Percentiles rank a stretch among this genome's conserved stretches.
These are phyloP conservation scores for Indri indri DNA, from an alignment of 2,113 vertebrate genomes.

Conservation along the genomic window DNA sequence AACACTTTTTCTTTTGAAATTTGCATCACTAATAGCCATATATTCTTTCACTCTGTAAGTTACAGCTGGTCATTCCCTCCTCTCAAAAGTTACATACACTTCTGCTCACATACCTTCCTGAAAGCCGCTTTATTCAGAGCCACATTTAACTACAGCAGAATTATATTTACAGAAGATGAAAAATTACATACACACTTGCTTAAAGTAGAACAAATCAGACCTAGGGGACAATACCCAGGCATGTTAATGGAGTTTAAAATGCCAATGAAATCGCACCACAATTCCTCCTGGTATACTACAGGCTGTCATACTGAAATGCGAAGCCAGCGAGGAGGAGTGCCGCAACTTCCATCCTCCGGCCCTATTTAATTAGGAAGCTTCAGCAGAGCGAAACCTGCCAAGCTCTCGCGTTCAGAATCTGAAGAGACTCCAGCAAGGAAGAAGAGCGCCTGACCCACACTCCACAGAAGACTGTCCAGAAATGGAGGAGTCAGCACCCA, in stretches of 20 bases:
- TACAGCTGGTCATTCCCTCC: neutral
- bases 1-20: neutral
- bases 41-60: neutral
- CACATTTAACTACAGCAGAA: constrained; percentile 4
- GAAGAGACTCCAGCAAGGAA: neutral
- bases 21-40: neutral
- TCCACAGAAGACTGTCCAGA: neutral
- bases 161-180: constrained; percentile 33
- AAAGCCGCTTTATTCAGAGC: constrained; percentile 22
- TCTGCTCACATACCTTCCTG: neutral
- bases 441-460: neutral
- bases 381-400: neutral
- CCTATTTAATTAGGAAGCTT: constrained; percentile 65
- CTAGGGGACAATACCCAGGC: constrained; percentile 7
- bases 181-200: constrained; percentile 26
- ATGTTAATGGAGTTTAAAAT: constrained; percentile 37
- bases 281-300: neutral
- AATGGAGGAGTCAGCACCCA: neutral
- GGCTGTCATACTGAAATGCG: neutral
- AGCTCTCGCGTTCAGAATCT: neutral
- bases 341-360: constrained; percentile 45
- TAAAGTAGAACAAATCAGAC: neutral
- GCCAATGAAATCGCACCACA: constrained; percentile 6
- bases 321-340: constrained; percentile 27
- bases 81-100: constrained; percentile 49